Evolutionary conservation across 2,113 vertebrate species (phyloP), one percentile per base, ranked within the genome.

Genomic region (Gadus chalcogrammus): DNA sequence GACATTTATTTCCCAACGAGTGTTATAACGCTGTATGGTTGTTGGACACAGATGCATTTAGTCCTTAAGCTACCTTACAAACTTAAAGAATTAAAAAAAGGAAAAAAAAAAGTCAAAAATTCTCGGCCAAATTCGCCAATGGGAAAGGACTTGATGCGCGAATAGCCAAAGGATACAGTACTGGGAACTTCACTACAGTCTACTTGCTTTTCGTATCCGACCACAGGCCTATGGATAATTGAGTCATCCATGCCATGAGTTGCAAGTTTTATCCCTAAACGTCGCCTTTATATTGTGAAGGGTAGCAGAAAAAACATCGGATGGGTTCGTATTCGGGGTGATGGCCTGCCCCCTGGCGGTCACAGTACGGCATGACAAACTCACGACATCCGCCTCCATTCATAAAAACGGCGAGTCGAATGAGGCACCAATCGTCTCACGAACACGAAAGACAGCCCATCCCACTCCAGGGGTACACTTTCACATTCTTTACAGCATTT

Each of bases 341-440:
- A 58, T 56, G 69, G 80, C 82, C 75, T 67, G 61, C 84, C 84
- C 79, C 84, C 90, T 88, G 78, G 68, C 75, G 89, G 87, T 52
- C 3, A 64, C 9, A 66, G 0, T 2, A 17, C 70, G 69, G 82
- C 1, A 61, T 28, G 35, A 71, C 70, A 35, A 60, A 73, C 76
- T 24, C 75, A 5, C 63, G 70, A 76, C 83, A 84, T 71, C 80
- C 80, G 76, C 83, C 87, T 91, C 74, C 90, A 90, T 90, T 90
- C 87, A 91, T 87, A 89, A 91, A 91, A 89, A 90, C 71, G 67
- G 68, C 52, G 28, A 67, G 17, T 59, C 4, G 17, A 59, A 16
- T 2, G 77, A 17, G 22, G 61, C 67, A 48, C 31, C 31, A 69
- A 17, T 20, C 17, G 55, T 4, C 31, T 7, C 31, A 35, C 31